A percentile compares a stretch with the other conserved stretches of the same genome.
phyloP scores from a whole-genome alignment of 2,797 vertebrate species.

The Glossophaga mutica region DNA sequence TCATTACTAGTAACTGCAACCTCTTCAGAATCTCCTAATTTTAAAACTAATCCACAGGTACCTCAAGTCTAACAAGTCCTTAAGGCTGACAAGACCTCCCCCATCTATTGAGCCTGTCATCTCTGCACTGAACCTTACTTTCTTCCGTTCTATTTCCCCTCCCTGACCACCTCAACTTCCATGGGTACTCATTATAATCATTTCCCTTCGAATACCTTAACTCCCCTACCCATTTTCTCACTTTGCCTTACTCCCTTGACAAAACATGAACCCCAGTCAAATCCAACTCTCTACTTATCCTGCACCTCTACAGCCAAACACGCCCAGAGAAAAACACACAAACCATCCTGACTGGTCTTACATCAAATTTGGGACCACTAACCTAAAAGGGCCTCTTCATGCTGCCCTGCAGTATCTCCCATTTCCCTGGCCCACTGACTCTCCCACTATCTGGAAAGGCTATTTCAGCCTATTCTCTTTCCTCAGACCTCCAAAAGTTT shows the following conservation, averaged over 20 bases:
- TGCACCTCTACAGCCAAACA: neutral
- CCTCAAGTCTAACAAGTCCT: neutral
- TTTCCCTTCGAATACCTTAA: neutral
- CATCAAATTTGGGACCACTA: neutral
- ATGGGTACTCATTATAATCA: neutral
- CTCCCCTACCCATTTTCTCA: neutral
- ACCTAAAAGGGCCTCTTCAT: neutral
- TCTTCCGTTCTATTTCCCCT: neutral
- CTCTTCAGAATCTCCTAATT: neutral
- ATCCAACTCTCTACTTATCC: neutral
- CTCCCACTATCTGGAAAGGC: neutral
- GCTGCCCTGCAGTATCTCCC: neutral
- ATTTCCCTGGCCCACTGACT: neutral
- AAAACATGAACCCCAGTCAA: neutral
- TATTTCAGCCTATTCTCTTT: neutral
- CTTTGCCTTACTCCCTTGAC: neutral
- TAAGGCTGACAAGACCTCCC: neutral
- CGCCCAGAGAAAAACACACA: neutral
- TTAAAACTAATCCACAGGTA: neutral
- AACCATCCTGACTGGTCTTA: neutral
- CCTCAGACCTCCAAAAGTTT: neutral
- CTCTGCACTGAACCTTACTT: neutral
- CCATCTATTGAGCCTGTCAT: neutral
- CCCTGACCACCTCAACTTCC: neutral
- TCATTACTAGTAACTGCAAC: neutral